Evolutionary conservation across 2,113 vertebrate species (phyloP), one percentile per base, ranked within the genome.

Genomic region (Odocoileus hemionus): DNA sequence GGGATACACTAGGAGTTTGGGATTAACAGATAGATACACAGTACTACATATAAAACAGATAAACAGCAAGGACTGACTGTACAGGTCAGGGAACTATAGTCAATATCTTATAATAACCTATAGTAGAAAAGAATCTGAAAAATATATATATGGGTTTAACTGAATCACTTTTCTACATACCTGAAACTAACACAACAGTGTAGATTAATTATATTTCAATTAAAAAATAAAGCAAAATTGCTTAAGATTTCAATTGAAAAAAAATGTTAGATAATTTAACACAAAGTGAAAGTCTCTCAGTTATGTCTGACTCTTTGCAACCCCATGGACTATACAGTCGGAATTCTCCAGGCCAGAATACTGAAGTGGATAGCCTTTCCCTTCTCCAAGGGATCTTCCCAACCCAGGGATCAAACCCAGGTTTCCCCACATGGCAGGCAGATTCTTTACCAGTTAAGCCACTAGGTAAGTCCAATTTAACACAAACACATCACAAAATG

Each of bases 211-310:
- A 21, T 54, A 82, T 82, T n/a, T 82, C 47, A 54, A 23, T 33
- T 82, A 23, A 82, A 82, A 82, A 47, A 50, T 79, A 79, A 50
- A 50, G 45, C 28, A 79, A 82, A n/a, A 54, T 33, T 82, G 47
- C 16, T 52, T 52, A 54, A 54, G 10, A 82, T 82, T 82, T 82
- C 47, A 82, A n/a, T 14, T n/a, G 70, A 54, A 50, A 80, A 55
- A 91, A 80, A 64, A 70, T 15, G 8, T 23, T 78, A 21, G 47
- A 82, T 76, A 86, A 92, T 45, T 79, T 16, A 92, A 64, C 54
- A 86, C 13, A 86, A 70, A 70, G 67, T 39, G 10, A 70, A 70
- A 70, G 67, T 39, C 19, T n/a, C 19, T 70, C 19, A 70, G n/a
- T 70, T 23, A 5, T 12, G 67, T 70, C 19, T 12, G 67, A 12